Percentiles rank a stretch among this genome's conserved stretches.
phyloP scores from a whole-genome alignment of 1,140 invertebrate genomes.

The Zaprionus ornatus region DNA sequence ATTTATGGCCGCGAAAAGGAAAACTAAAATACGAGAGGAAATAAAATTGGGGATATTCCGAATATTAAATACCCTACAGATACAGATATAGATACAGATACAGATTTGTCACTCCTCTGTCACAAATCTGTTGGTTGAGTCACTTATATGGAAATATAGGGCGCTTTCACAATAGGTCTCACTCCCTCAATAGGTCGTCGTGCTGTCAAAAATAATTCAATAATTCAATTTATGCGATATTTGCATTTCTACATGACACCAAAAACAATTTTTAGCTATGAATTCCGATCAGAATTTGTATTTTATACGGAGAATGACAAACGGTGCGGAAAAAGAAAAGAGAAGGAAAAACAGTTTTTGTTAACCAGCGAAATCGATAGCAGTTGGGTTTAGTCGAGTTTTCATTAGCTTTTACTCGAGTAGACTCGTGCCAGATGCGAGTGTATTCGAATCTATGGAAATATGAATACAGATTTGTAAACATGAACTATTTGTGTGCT shows the following conservation, averaged over 20 bases:
- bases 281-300: slow-evolving; percentile 24
- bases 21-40: slow-evolving; percentile 12
- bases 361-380: too few species aligned
- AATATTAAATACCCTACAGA: slow-evolving; percentile 7
- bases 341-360: too few species aligned
- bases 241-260: slow-evolving; percentile 45
- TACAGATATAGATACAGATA: not conserved
- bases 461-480: not conserved
- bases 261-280: slow-evolving; percentile 36
- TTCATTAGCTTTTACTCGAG: slow-evolving; percentile 40
- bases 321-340: too few species aligned
- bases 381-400: slow-evolving; percentile 15
- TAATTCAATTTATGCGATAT: slow-evolving; percentile 71
- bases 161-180: slow-evolving; percentile 5
- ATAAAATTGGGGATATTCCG: not conserved
- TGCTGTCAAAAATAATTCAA: slow-evolving; percentile 69
- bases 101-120: not conserved
- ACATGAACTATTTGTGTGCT: not conserved
- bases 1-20: slow-evolving; percentile 65
- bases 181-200: slow-evolving; percentile 3
- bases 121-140: slow-evolving; percentile 26
- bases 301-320: too few species aligned
- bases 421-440: not conserved
- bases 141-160: slow-evolving; percentile 43
- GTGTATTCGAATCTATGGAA: too few species aligned